Percentiles rank a stretch among this genome's conserved stretches.
Evolutionary conservation across 2,797 vertebrate species (phyloP).

Genomic region (Streptopelia turtur): DNA sequence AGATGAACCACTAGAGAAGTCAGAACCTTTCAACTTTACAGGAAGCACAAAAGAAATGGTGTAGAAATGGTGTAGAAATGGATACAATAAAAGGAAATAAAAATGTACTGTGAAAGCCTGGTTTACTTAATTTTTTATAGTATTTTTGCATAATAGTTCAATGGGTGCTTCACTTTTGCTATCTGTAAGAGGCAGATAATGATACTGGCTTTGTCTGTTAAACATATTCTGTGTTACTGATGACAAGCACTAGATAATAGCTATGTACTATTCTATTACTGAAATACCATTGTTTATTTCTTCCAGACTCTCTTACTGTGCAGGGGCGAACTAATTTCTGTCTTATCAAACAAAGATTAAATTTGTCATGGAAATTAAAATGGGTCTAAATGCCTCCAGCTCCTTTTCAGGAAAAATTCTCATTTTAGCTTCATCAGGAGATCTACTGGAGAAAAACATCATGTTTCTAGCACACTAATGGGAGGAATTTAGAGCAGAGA

Average conservation of each 20-base stretch:
- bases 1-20: background rate
- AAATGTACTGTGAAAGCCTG: background rate
- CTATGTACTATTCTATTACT: background rate
- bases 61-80: background rate
- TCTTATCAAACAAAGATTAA: background rate
- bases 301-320: background rate
- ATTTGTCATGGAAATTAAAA: conserved; percentile 6
- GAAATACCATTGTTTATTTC: background rate
- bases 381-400: background rate
- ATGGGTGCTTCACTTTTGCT: background rate
- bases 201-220: background rate
- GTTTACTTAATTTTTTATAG: background rate
- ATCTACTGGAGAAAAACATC: background rate
- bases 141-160: background rate
- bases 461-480: background rate
- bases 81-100: background rate
- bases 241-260: background rate
- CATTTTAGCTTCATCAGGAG: background rate
- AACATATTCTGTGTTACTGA: background rate
- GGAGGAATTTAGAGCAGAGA: background rate
- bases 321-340: background rate
- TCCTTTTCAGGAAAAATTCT: background rate
- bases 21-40: background rate
- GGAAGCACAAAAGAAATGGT: background rate
- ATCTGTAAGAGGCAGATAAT: background rate